Conservation (phyloP, 2,113 vertebrate genomes). For the Pseudolaguvia tuberculata region DNA sequence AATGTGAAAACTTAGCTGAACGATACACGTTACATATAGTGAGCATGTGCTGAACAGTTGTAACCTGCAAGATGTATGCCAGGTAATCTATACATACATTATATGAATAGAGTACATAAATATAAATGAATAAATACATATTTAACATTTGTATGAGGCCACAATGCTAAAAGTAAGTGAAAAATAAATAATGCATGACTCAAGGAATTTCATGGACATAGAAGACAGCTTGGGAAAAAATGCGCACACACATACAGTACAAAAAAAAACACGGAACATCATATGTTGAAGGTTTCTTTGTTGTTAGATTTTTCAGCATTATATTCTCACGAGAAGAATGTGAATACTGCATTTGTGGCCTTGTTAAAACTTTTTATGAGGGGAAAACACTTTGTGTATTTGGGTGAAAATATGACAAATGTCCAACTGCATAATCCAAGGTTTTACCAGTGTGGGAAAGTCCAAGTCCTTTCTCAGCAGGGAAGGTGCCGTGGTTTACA, state of each 20-base stretch:
- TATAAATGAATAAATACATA: too few species aligned
- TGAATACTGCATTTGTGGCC: constrained; percentile 2
- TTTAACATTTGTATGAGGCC: too few species aligned
- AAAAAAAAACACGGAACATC: background rate
- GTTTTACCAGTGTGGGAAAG: constrained; percentile 64
- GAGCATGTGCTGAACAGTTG: constrained; percentile 35
- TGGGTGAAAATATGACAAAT: constrained; percentile 42
- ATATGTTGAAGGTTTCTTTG: constrained; percentile 2
- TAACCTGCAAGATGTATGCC: constrained; percentile 51
- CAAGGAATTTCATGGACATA: background rate
- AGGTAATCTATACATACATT: background rate
- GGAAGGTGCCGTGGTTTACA: constrained; percentile 52
- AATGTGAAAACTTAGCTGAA: constrained; percentile 65
- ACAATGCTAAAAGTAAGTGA: background rate
- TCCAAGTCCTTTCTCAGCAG: constrained; percentile 55
- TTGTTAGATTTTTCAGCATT: constrained; percentile 13
- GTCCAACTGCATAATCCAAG: constrained; percentile 29
- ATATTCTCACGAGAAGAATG: constrained; percentile 26
- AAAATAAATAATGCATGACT: background rate
- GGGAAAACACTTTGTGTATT: constrained; percentile 5
- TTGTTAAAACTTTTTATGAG: constrained; percentile 32
- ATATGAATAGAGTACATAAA: too few species aligned
- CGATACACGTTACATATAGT: constrained; percentile 55
- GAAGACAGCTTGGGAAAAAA: constrained; percentile 5
- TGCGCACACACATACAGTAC: background rate